Percentiles rank a stretch among this genome's conserved stretches.
These are phyloP conservation scores for Oreortyx pictus DNA, from an alignment of 2,797 vertebrate genomes.

Conservation along the genomic window DNA sequence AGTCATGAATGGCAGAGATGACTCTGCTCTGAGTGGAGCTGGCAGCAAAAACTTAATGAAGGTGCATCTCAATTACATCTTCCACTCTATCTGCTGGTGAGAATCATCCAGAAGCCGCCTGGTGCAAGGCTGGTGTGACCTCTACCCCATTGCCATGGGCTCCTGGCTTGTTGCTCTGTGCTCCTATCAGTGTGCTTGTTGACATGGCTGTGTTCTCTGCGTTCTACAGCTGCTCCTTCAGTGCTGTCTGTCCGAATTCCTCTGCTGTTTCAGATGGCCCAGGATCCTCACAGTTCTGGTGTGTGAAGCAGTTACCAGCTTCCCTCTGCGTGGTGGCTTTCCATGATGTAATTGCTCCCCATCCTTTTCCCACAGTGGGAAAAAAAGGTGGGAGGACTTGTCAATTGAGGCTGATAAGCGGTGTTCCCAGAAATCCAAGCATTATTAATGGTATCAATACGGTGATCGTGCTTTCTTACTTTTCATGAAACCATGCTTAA, in stretches of 20 bases:
- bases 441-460: background rate
- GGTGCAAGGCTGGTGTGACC: background rate
- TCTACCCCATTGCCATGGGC: background rate
- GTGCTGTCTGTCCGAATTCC: conserved; percentile 56
- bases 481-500: background rate
- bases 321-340: background rate
- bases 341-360: background rate
- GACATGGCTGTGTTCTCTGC: conserved; percentile 31
- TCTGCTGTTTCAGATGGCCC: background rate
- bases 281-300: background rate
- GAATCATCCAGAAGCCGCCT: background rate
- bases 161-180: background rate
- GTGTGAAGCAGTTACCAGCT: background rate
- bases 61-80: background rate
- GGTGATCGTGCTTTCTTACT: background rate
- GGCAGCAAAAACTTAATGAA: background rate
- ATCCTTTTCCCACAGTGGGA: background rate
- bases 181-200: background rate
- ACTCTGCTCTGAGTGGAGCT: background rate
- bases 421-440: background rate
- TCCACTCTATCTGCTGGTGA: background rate
- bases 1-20: background rate
- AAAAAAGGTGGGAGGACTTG: background rate
- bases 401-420: background rate
- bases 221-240: conserved; percentile 11